Evolutionary conservation across 2,888 invertebrate species (phyloP), one percentile per base, ranked within the genome.

Genomic region (Diplolepis rosae): DNA sequence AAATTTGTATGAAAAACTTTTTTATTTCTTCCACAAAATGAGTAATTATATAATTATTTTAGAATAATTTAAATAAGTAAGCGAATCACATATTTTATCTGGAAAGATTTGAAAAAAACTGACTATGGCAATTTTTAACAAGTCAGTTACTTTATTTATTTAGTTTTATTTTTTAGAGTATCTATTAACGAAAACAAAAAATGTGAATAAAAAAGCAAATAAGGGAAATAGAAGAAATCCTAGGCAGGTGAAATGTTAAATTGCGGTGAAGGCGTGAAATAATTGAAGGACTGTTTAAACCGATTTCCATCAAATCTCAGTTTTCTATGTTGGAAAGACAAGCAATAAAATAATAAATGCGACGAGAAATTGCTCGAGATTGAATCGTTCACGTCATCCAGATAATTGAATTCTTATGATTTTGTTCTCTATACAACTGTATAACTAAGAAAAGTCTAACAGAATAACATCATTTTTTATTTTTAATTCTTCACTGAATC

Each of bases 321-420:
- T 35, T 56, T 56, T 56, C 35, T 56, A 22, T 30, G 22, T 35
- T 35, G 13, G 56, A 35, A 56, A 56, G 22, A 35, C 22, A 22
- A 56, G 56, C 35, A 32, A 56, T 22, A 56, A 56, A 56, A 42
- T n/a, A 42, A 11, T 42, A n/a, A n/a, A 45, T 35, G 35, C 35
- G 24, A 56, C 56, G 35, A n/a, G 56, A 56, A 56, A 35, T 35
- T 56, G 22, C 22, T 35, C 18, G 56, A 56, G 35, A 56, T 56
- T 56, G 56, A 56, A 56, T 56, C 18, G 35, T 22, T 56, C 35
- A 56, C 56, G 35, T 56, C 56, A 56, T n/a, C 7, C 56, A 13
- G 56, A 35, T 56, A 56, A 56, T 30, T 56, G 56, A 56, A 56
- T 56, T 56, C 6, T 32, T 22, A 56, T 35, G 35, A 35, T 35